Conservation (phyloP, 2,888 invertebrate species). For the Notodonta dromedarius region DNA sequence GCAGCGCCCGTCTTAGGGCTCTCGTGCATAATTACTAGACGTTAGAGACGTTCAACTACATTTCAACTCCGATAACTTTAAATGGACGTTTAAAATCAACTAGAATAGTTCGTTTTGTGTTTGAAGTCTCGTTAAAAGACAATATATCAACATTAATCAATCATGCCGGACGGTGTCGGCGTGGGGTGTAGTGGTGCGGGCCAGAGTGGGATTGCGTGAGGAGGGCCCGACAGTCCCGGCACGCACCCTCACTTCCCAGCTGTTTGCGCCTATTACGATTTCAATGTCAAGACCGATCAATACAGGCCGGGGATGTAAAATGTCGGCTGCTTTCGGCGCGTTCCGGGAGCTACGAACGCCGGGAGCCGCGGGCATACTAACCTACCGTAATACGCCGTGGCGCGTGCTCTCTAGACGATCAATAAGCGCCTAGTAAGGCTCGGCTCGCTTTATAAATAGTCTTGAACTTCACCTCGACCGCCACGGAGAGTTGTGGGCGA, state of each 20-base stretch:
- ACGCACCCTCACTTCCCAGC: conserved; percentile 78
- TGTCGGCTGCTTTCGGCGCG: conserved; percentile 77
- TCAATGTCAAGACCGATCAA: conserved; percentile 85
- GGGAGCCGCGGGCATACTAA: conserved; percentile 73
- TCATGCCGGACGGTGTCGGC: not conserved
- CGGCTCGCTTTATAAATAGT: conserved; percentile 79
- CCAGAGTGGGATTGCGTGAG: conserved; percentile 63
- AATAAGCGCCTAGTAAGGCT: conserved; percentile 76
- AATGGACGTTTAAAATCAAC: conserved; percentile 56
- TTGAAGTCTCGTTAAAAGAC: not conserved
- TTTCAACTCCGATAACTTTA: conserved; percentile 64
- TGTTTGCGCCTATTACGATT: conserved; percentile 80
- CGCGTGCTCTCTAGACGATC: conserved; percentile 77
- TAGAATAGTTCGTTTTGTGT: conserved; percentile 19
- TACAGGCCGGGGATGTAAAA: conserved; percentile 79
- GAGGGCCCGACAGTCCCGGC: conserved; percentile 45
- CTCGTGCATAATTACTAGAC: conserved; percentile 77
- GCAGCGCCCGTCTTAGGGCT: conserved; percentile 70
- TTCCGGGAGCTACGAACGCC: conserved; percentile 76
- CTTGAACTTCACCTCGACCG: conserved; percentile 81
- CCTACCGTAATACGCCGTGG: conserved; percentile 81
- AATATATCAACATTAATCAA: not conserved
- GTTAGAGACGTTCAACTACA: conserved; percentile 64
- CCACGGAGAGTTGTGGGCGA: conserved; percentile 66
- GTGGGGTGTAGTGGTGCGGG: conserved; percentile 16